Percentiles rank a stretch among this genome's conserved stretches.
Conservation (phyloP, 2,113 vertebrate species). For the Odobenus rosmarus region DNA sequence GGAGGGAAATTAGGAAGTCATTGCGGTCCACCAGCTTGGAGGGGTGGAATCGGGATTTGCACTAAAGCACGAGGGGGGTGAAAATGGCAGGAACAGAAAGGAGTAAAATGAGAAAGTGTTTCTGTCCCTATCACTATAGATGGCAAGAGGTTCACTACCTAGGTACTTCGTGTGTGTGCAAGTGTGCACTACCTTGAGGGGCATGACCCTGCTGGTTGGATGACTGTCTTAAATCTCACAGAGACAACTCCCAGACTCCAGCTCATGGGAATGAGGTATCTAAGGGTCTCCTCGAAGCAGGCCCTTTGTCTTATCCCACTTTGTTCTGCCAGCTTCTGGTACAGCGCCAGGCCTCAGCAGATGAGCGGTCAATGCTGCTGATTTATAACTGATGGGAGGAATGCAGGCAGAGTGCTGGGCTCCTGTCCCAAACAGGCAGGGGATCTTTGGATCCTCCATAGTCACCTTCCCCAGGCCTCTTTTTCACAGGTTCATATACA, state of each 20-base stretch:
- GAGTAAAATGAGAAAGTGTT: accelerated
- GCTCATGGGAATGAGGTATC: not conserved
- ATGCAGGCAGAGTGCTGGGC: not conserved
- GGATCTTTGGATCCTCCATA: too few species aligned
- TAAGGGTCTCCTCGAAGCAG: not conserved
- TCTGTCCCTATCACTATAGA: accelerated
- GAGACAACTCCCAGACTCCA: not conserved
- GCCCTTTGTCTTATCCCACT: not conserved
- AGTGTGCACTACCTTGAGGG: accelerated
- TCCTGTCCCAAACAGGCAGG: not conserved
- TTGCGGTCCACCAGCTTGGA: accelerated
- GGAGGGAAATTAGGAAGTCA: not conserved
- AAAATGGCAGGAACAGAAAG: not conserved
- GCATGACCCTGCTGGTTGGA: not conserved
- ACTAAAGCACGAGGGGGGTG: accelerated
- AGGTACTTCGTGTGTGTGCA: accelerated
- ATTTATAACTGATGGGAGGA: not conserved
- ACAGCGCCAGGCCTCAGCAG: accelerated
- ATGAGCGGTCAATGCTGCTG: accelerated
- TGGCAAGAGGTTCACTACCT: accelerated
- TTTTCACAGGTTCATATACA: not conserved
- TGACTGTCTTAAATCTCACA: not conserved
- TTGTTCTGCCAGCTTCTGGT: too few species aligned
- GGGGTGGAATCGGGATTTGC: not conserved
- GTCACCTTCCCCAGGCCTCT: not conserved